phyloP scores from a whole-genome alignment of 2,888 invertebrate genomes.

The Oligia strigilis region DNA sequence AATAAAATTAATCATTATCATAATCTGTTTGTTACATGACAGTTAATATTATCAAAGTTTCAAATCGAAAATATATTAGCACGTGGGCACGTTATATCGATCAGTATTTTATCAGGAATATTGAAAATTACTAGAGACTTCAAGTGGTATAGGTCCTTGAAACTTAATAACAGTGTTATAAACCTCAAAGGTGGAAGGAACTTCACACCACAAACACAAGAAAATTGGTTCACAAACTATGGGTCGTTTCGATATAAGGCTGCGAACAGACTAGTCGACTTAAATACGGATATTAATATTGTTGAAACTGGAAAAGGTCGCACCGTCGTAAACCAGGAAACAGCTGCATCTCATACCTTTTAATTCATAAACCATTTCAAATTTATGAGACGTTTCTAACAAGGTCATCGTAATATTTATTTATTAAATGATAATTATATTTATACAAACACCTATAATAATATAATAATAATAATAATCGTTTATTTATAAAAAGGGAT shows the following conservation, averaged over 20 bases:
- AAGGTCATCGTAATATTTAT: not conserved
- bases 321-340: not conserved
- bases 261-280: not conserved
- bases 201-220: slow-evolving; percentile 49
- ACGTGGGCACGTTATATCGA: not conserved
- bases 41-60: not conserved
- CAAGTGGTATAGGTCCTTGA: slow-evolving; percentile 11
- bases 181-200: slow-evolving; percentile 56
- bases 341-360: not conserved
- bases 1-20: too few relatives aligned
- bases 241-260: slow-evolving; percentile 27
- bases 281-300: not conserved
- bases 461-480: too few relatives aligned
- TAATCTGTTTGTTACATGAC: not conserved
- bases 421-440: too few relatives aligned
- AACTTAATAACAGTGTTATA: slow-evolving; percentile 46
- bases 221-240: slow-evolving; percentile 52
- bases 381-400: not conserved
- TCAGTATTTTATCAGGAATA: slow-evolving; percentile 15
- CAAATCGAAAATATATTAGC: not conserved
- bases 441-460: too few relatives aligned
- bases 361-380: not conserved
- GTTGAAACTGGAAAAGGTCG: not conserved
- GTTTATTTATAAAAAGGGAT: too few relatives aligned
- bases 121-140: slow-evolving; percentile 15